Conservation (phyloP, 2,113 vertebrate genomes). For the Rhinichthys klamathensis region DNA sequence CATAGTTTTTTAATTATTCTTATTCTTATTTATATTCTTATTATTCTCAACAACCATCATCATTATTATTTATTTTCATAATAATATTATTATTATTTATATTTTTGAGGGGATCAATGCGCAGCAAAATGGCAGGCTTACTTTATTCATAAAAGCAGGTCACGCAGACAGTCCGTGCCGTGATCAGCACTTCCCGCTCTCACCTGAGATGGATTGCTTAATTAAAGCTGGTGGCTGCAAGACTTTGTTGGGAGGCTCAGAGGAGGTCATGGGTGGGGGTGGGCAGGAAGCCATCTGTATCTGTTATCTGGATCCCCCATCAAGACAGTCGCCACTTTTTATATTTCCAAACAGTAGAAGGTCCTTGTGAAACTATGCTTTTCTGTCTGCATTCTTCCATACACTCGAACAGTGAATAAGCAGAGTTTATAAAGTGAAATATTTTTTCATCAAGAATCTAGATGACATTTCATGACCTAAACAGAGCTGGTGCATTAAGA, state of each 20-base stretch:
- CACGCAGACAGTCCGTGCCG: conserved; percentile 13
- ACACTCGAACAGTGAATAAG: not conserved
- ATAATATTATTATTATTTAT: not conserved
- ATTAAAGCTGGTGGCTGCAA: conserved; percentile 39
- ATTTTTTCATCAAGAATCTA: not conserved
- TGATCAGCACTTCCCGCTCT: conserved; percentile 40
- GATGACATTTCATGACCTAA: not conserved
- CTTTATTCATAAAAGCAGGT: conserved; percentile 31
- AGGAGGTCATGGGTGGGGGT: conserved; percentile 2
- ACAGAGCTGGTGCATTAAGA: not conserved
- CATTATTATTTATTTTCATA: not conserved
- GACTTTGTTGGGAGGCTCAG: conserved; percentile 9
- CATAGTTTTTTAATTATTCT: no score
- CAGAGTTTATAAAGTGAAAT: not conserved
- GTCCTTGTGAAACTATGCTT: not conserved
- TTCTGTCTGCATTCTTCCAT: not conserved
- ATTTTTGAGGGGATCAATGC: no score
- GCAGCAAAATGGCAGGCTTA: no score
- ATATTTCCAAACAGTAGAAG: not conserved
- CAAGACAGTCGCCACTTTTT: not conserved
- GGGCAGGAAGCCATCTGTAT: not conserved
- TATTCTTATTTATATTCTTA: no score
- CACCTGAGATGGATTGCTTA: conserved; percentile 45
- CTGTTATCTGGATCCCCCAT: conserved; percentile 12
- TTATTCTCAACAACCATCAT: no score